A percentile compares a stretch with the other conserved stretches of the same genome.
phyloP scores from a whole-genome alignment of 2,797 vertebrate species.

The Onychomys arenicola region DNA sequence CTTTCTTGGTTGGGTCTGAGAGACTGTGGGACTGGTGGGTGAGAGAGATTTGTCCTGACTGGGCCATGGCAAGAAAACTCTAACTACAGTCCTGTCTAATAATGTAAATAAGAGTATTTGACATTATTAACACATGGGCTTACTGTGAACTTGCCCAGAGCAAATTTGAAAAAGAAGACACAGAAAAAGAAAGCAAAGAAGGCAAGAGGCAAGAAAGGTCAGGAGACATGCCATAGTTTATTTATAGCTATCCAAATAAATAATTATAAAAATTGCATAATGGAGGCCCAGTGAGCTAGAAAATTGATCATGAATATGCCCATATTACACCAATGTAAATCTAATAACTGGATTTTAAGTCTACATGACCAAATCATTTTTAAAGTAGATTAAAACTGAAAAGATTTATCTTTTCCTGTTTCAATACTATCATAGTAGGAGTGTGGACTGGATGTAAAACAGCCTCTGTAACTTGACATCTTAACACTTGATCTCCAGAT shows the following conservation, averaged over 20 bases:
- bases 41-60: no score
- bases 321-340: not conserved
- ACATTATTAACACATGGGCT: not conserved
- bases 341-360: constrained; percentile 4
- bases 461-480: not conserved
- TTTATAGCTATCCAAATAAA: constrained; percentile 44
- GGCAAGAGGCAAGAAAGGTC: not conserved
- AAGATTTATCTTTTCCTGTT: not conserved
- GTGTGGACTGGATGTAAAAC: not conserved
- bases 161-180: not conserved
- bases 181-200: not conserved
- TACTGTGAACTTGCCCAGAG: not conserved
- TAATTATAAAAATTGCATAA: not conserved
- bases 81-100: not conserved
- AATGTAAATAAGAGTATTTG: not conserved
- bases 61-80: no score
- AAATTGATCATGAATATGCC: not conserved
- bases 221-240: not conserved
- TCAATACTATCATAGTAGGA: not conserved
- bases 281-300: not conserved
- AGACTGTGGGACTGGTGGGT: no score
- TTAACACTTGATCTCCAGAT: not conserved
- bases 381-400: not conserved
- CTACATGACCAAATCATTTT: constrained; percentile 38
- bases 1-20: no score